Base-by-base conservation (phyloP, 1,140 invertebrate species). In the Drosophila jambulina region DNA sequence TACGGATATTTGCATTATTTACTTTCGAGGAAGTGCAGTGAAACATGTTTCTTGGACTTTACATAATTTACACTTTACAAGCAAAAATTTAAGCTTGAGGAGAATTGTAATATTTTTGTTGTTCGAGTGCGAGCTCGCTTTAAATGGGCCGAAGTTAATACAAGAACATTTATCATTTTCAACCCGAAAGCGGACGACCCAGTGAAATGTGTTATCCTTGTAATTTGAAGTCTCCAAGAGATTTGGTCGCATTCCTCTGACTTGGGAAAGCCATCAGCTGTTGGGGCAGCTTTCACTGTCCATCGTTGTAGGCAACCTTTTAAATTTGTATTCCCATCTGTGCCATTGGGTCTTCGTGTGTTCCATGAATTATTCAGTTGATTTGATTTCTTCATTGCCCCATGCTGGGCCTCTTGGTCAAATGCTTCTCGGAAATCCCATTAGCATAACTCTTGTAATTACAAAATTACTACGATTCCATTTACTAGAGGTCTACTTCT, bases 191-290 rank as follows among this genome's bases (percentile, higher is more conserved):
- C 19, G 13, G 27, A 25, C n/a, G 21, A 25, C 10, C 25, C 25
- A 32, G 42, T 38, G 27, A 72, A 72, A 58, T 49, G 36, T 36
- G 43, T 38, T 59, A 49, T 71, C 65, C 69, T 49, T 72, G 51
- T 40, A 59, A 57, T 71, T 42, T 40, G 19, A 72, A 72, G 48
- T 51, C 43, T 40, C 21, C 10, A 17, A 49, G 45, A 59, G 69
- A 72, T 72, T 72, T 58, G 21, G 17, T 58, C 25, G 17, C 40
- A 72, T 72, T 59, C 43, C 29, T 49, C 27, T 27, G 43, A 59
- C 51, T 72, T 72, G 69, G 68, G 69, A 72, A 72, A 72, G 67
- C 27, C 36, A 72, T 72, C 69, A 72, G 69, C 69, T 72, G 69
- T 43, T 54, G 61, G 21, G 60, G 9, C 67, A 48, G 61, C 17